A percentile compares a stretch with the other conserved stretches of the same genome.
Evolutionary conservation across 2,113 vertebrate species (phyloP).

Genomic region (Phoxinus phoxinus): DNA sequence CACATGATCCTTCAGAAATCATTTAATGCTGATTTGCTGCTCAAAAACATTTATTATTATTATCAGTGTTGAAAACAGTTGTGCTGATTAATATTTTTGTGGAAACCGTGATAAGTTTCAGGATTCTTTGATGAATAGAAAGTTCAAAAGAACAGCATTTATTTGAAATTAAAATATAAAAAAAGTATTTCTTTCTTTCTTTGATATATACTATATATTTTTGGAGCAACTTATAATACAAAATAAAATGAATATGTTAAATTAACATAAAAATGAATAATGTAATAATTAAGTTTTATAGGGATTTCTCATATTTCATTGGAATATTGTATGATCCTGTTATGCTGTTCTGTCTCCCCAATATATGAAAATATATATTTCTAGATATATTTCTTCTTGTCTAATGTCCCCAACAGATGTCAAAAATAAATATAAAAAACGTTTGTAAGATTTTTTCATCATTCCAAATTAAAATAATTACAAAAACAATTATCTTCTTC

Average conservation of each 20-base stretch:
- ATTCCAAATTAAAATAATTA: not conserved
- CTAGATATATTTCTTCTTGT: not conserved
- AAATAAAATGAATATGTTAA: not conserved
- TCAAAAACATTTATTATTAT: no score
- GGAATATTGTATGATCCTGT: not conserved
- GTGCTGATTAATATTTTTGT: no score
- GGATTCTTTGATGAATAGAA: no score
- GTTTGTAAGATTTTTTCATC: not conserved
- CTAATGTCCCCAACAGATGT: not conserved
- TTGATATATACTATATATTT: no score
- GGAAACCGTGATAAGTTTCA: no score
- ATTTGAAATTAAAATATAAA: no score
- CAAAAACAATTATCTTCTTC: not conserved
- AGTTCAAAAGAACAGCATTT: no score
- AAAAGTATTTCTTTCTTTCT: no score
- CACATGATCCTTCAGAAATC: not conserved
- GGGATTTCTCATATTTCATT: not conserved
- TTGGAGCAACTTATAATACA: no score
- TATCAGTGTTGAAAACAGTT: no score
- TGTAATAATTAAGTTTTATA: not conserved
- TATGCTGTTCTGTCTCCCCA: not conserved
- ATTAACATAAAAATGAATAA: no score
- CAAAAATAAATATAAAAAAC: no score
- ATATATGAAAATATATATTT: not conserved
- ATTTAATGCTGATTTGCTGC: not conserved